Base-by-base conservation (phyloP, 2,113 vertebrate species). In the Phaetusa simplex region DNA sequence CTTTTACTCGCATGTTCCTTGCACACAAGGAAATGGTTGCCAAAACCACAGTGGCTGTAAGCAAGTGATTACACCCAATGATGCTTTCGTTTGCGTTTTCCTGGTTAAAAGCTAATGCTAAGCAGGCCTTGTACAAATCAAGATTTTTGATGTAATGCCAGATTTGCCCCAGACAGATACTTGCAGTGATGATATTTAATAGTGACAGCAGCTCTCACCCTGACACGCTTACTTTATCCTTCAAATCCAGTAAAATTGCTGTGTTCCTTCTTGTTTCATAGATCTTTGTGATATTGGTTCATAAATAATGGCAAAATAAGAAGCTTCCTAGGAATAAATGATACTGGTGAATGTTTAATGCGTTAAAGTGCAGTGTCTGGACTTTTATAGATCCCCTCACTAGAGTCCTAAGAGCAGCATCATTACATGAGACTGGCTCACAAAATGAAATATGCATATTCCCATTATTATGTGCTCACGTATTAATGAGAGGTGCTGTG, bases 21-120 rank as follows among this genome's bases (percentile, higher is more conserved):
- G 3, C 71, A 86, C 59, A 82, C 40, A 52, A 94, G 95, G 96
- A 96, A 97, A 96, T 87, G 91, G 89, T 93, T 96, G 77, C 90
- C 36, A 79, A 96, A 97, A 95, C 92, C 97, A 90, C 92, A 91
- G 67, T 6, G 32, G 40, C 88, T 93, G 88, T 80, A 79, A 90
- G 86, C 23, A 5, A 91, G 58, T 65, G 82, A 93, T 95, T 96
- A 65, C 86, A 87, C 34, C 36, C 50, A 45, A 3, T 59, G 88
- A 43, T 86, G 90, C 82, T 94, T 79, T 94, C 12, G 3, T 86
- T 79, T 84, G 64, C 29, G 2, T 94, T 97, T 93, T 82, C 90
- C 79, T 93, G 42, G 69, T 53, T 88, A 42, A 80, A 93, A 93
- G 45, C 74, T 76, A 34, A n/a, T 56, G 83, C 34, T 86, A 94